A percentile compares a stretch with the other conserved stretches of the same genome.
These are phyloP conservation scores for Furcula furcula DNA, from an alignment of 2,888 invertebrate genomes.

Conservation along the genomic window DNA sequence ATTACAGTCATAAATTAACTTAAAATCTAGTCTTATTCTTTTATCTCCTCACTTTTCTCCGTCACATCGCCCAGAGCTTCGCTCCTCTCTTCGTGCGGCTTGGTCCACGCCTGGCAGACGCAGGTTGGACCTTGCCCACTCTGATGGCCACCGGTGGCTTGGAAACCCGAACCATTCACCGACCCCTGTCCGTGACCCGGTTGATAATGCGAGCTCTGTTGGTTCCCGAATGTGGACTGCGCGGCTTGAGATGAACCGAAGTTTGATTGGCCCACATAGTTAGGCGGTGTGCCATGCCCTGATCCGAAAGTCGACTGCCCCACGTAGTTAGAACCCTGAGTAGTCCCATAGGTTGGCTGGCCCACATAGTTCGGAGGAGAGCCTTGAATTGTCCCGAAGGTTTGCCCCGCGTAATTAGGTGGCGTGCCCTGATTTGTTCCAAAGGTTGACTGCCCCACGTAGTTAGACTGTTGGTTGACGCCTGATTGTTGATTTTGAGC, in stretches of 20 bases:
- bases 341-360: conserved; percentile 6
- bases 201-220: conserved; percentile 19
- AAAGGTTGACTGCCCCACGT: conserved; percentile 9
- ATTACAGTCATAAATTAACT: too few relatives aligned
- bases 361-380: conserved; percentile 5
- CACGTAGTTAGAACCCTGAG: conserved; percentile 1
- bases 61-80: conserved; percentile 18
- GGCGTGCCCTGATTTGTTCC: neutral
- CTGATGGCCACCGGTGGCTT: conserved; percentile 41
- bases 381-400: conserved; percentile 1
- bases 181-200: conserved; percentile 4
- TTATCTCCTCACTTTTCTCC: conserved; percentile 35
- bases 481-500: conserved; percentile 3
- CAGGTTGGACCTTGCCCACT: conserved; percentile 56
- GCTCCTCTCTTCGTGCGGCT: conserved; percentile 35
- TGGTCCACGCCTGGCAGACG: conserved; percentile 71
- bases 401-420: conserved; percentile 10
- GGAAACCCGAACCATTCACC: conserved; percentile 39
- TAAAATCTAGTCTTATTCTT: conserved; percentile 12
- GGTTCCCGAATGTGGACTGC: conserved; percentile 18
- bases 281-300: conserved; percentile 1
- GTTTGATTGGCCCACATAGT: conserved; percentile 10
- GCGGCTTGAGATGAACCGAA: conserved; percentile 11
- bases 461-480: conserved; percentile 6
- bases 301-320: conserved; percentile 9